phyloP scores from a whole-genome alignment of 2,797 vertebrate genomes.

The Bradypodion ventrale region DNA sequence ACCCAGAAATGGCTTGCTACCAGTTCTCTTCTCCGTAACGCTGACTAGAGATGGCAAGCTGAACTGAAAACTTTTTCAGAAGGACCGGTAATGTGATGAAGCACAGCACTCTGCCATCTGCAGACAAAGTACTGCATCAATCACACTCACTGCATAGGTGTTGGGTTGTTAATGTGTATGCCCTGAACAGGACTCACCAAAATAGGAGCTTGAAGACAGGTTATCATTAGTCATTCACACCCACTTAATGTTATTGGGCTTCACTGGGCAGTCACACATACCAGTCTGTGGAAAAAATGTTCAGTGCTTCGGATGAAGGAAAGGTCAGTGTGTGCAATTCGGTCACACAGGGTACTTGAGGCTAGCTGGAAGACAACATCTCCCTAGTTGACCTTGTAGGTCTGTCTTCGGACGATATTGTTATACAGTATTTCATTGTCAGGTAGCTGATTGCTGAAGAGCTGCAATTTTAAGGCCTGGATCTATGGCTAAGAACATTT shows the following conservation, averaged over 20 bases:
- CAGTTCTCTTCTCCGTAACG: constrained; percentile 31
- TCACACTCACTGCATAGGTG: constrained; percentile 52
- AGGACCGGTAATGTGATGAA: background rate
- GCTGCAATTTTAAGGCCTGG: background rate
- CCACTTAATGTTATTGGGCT: constrained; percentile 34
- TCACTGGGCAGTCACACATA: constrained; percentile 44
- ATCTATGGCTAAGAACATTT: background rate
- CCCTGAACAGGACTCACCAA: constrained; percentile 31
- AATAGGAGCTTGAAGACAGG: constrained; percentile 47
- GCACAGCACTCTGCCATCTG: constrained; percentile 17
- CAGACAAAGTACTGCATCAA: constrained; percentile 30
- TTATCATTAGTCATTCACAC: constrained; percentile 48
- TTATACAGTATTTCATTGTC: background rate
- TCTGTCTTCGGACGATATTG: constrained; percentile 9
- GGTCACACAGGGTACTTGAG: constrained; percentile 39
- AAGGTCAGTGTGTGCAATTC: constrained; percentile 34
- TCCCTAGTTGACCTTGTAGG: constrained; percentile 55
- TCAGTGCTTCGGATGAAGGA: constrained; percentile 47
- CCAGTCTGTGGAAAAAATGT: constrained; percentile 64
- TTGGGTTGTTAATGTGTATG: constrained; percentile 19
- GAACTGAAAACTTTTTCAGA: background rate
- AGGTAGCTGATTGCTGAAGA: background rate
- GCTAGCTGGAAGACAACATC: background rate
- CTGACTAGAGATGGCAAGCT: constrained; percentile 46
- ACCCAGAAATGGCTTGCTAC: background rate